phyloP scores from a whole-genome alignment of 2,888 invertebrate genomes.

The Caenorhabditis zanzibari region DNA sequence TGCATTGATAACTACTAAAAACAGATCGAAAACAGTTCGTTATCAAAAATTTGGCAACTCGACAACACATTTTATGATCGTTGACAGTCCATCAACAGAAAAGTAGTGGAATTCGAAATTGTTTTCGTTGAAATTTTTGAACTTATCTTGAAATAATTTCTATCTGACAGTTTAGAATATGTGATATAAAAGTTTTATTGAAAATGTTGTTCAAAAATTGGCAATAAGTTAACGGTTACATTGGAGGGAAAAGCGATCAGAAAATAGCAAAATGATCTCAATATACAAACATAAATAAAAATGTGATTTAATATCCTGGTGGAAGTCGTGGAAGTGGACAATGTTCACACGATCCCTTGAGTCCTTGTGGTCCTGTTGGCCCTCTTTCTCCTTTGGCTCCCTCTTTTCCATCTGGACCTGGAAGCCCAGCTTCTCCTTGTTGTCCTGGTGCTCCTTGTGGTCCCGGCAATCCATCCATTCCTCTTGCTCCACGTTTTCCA shows the following conservation, averaged over 20 bases:
- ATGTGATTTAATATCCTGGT: slow-evolving; percentile 67
- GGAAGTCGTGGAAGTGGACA: slow-evolving; percentile 74
- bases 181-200: not conserved
- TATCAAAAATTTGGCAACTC: slow-evolving; percentile 19
- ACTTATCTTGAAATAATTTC: slow-evolving; percentile 20
- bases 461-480: slow-evolving; percentile 71
- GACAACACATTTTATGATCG: slow-evolving; percentile 57
- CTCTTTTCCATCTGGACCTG: slow-evolving; percentile 71
- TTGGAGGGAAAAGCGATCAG: not conserved
- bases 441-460: slow-evolving; percentile 70
- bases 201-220: not conserved
- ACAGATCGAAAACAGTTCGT: slow-evolving; percentile 34
- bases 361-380: slow-evolving; percentile 70
- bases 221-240: not conserved
- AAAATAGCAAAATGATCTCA: slow-evolving; percentile 11
- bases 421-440: slow-evolving; percentile 68
- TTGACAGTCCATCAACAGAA: slow-evolving; percentile 23
- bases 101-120: slow-evolving; percentile 16
- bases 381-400: slow-evolving; percentile 69
- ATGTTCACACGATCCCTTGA: slow-evolving; percentile 73
- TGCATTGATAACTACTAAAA: slow-evolving; percentile 32
- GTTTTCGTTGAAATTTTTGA: slow-evolving; percentile 45
- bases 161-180: not conserved
- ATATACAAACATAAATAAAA: slow-evolving; percentile 54
- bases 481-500: slow-evolving; percentile 69